These are phyloP conservation scores for Aricia artaxerxes DNA, from an alignment of 2,888 invertebrate genomes.

Conservation along the genomic window DNA sequence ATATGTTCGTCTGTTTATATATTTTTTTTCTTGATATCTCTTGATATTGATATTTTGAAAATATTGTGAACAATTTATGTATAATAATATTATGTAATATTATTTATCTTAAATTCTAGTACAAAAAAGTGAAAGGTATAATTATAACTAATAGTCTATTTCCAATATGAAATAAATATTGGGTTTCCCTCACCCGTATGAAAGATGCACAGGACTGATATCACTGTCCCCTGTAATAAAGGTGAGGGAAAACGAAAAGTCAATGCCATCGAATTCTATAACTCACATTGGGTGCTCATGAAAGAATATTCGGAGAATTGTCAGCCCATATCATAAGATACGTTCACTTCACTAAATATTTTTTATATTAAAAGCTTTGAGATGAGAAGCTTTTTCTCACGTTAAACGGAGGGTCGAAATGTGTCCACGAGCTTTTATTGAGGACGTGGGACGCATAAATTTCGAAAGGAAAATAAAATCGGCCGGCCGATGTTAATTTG, in stretches of 20 bases:
- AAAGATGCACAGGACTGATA: slow-evolving; percentile 28
- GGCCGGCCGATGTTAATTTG: slow-evolving; percentile 25
- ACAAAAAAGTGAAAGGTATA: neutral
- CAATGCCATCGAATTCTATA: slow-evolving; percentile 20
- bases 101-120: neutral
- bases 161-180: slow-evolving; percentile 8
- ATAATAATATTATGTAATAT: neutral
- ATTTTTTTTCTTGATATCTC: no score
- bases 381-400: slow-evolving; percentile 31
- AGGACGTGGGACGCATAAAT: slow-evolving; percentile 43
- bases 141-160: neutral
- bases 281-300: slow-evolving; percentile 26
- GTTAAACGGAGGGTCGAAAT: slow-evolving; percentile 36
- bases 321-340: slow-evolving; percentile 31
- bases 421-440: slow-evolving; percentile 41
- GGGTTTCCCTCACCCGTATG: neutral
- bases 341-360: slow-evolving; percentile 31
- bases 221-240: slow-evolving; percentile 11
- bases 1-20: no score
- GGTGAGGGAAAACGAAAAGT: slow-evolving; percentile 24
- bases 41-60: no score
- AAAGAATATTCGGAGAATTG: slow-evolving; percentile 27
- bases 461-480: slow-evolving; percentile 41
- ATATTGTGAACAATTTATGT: no score
- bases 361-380: slow-evolving; percentile 31